Evolutionary conservation across 2,888 invertebrate genomes (phyloP), one percentile per base, ranked within the genome.

Genomic region (Brachyopa scutellaris): DNA sequence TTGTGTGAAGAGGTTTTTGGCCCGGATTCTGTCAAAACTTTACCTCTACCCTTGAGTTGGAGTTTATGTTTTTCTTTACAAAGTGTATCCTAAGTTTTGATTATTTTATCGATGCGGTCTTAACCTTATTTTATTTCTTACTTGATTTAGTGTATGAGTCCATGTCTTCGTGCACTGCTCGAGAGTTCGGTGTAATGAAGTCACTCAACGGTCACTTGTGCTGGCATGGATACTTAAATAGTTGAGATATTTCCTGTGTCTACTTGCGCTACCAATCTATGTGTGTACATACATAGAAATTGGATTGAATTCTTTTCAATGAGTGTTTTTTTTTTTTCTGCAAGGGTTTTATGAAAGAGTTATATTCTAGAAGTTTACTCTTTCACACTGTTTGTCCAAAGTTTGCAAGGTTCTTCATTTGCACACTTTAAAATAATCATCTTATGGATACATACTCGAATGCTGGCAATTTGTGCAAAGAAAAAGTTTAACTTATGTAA

Each of bases 71-170:
- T 45, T 45, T 61, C 31, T 45, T 61, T 19, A 21, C 26, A 21
- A 40, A 59, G 40, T 40, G 57, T 42, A 59, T 59, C 31, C 9
- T 8, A 57, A 57, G 40, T 57, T 40, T 36, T 38, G 57, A 26
- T 57, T 61, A 61, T 38, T 36, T 36, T 55, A 55, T 55, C 29
- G 42, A 45, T 42, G 31, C 36, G 61, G 61, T 51, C 31, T 51
- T 51, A 31, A 29, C 15, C 51, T 51, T 51, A 31, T 51, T 51
- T 47, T 11, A 23, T 45, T 45, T 45, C 7, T 23, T 23, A 7
- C 6, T 45, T 23, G 47, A 2, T 11, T 47, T 26, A 26, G 19
- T 13, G 21, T 47, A 13, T 13, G 51, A 31, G 51, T 15, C 15
- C 8, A 51, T 31, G 15, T 51, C 29, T 17, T 17, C 31, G 7